These are phyloP conservation scores for Brenthis hecate DNA, from an alignment of 2,888 invertebrate species.

Conservation along the genomic window DNA sequence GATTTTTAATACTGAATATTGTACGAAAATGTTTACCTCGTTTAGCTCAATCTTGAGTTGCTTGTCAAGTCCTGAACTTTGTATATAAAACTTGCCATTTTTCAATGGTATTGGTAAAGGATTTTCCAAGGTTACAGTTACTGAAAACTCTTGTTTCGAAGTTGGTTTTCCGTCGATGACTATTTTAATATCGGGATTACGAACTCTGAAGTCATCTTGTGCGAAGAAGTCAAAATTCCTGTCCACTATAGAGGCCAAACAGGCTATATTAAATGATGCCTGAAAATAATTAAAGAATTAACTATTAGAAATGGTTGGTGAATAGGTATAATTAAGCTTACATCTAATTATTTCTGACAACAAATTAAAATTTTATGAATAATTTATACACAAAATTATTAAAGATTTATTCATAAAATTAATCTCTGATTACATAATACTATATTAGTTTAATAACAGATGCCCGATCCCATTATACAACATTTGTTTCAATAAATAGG, in stretches of 20 bases:
- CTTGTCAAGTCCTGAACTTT: slow-evolving; percentile 90
- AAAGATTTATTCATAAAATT: no score
- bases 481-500: no score
- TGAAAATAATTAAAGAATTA: slow-evolving; percentile 21
- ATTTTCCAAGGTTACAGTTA: slow-evolving; percentile 88
- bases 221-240: slow-evolving; percentile 94
- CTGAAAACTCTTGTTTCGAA: slow-evolving; percentile 77
- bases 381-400: no score
- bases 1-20: neutral
- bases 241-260: slow-evolving; percentile 89
- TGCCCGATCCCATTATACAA: no score
- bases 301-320: neutral
- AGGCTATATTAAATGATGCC: slow-evolving; percentile 92
- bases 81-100: slow-evolving; percentile 90
- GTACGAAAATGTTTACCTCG: slow-evolving; percentile 69
- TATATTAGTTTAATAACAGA: no score
- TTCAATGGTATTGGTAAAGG: slow-evolving; percentile 90
- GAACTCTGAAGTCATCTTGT: slow-evolving; percentile 93
- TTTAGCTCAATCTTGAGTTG: slow-evolving; percentile 87
- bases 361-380: no score
- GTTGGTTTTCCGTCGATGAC: slow-evolving; percentile 81
- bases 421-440: no score
- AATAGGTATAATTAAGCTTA: no score
- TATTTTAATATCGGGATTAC: slow-evolving; percentile 94
- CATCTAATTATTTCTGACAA: no score